Conservation (phyloP, 1,140 invertebrate genomes). For the Vanessa tameamea region DNA sequence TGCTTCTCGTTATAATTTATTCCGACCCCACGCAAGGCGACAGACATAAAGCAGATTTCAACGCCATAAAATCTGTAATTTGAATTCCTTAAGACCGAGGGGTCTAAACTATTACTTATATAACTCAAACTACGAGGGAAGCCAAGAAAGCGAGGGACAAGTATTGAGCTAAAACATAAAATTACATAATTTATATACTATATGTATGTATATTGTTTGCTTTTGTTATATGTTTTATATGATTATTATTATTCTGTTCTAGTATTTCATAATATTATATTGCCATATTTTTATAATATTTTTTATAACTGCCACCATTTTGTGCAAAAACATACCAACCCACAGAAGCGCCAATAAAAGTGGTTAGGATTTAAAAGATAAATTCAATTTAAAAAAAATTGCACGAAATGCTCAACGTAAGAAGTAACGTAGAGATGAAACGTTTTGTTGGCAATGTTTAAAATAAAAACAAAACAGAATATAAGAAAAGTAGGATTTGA, state of each 20-base stretch:
- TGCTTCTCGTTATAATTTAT: constrained; percentile 16
- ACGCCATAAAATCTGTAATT: constrained; percentile 71
- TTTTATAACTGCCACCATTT: no score
- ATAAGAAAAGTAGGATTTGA: no score
- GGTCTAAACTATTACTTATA: constrained; percentile 48
- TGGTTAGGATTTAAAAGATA: no score
- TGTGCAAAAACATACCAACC: no score
- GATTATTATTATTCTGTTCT: background rate
- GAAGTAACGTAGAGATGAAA: no score
- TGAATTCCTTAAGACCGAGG: constrained; percentile 66
- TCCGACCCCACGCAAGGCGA: constrained; percentile 27
- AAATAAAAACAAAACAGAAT: background rate
- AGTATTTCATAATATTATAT: no score
- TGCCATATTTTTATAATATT: no score
- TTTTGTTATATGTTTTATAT: background rate
- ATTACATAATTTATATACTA: background rate
- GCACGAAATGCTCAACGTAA: no score
- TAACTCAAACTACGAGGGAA: constrained; percentile 29
- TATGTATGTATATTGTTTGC: background rate
- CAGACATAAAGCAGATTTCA: constrained; percentile 68
- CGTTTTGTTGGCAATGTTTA: no score
- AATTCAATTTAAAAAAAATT: no score
- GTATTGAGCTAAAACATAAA: background rate
- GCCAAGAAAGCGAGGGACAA: background rate
- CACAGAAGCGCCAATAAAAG: no score